Evolutionary conservation across 64 coral and sea anemone species (phyloP).

Genomic region (Platygyra sinensis): DNA sequence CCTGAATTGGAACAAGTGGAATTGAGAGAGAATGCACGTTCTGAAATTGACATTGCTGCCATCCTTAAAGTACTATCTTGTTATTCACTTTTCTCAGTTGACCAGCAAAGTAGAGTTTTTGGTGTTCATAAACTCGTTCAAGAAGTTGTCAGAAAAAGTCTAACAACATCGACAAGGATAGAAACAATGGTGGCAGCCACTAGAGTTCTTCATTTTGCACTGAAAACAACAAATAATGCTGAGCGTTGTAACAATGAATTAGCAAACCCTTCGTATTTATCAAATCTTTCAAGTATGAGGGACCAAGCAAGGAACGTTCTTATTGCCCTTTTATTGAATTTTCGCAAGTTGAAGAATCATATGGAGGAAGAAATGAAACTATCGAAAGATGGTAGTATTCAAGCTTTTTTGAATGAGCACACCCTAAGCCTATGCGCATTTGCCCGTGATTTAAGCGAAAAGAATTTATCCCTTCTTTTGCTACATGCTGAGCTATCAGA

Average conservation of each 20-base stretch:
- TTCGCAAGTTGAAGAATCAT: not conserved
- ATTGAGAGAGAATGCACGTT: slow-evolving; percentile 8
- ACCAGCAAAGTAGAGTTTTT: not conserved
- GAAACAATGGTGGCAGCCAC: not conserved
- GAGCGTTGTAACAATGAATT: no score
- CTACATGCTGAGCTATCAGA: not conserved
- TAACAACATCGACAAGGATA: not conserved
- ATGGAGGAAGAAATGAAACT: not conserved
- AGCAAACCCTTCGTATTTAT: no score
- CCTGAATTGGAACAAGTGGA: slow-evolving; percentile 43
- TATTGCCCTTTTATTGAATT: not conserved
- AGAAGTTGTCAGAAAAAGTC: slow-evolving; percentile 26
- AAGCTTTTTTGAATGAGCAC: not conserved
- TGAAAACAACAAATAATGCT: not conserved
- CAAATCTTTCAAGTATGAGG: no score
- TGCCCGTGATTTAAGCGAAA: no score
- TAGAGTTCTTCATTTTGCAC: slow-evolving; percentile 9
- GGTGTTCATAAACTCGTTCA: slow-evolving; percentile 50
- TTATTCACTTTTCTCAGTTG: slow-evolving; percentile 39
- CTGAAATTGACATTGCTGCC: not conserved
- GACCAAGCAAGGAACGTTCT: not conserved
- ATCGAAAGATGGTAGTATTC: not conserved
- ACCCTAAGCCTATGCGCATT: no score
- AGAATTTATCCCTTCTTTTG: no score
- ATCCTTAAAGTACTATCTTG: slow-evolving; percentile 17